Evolutionary conservation across 2,797 vertebrate species (phyloP), one percentile per base, ranked within the genome.

Genomic region (Sparidentex hasta): DNA sequence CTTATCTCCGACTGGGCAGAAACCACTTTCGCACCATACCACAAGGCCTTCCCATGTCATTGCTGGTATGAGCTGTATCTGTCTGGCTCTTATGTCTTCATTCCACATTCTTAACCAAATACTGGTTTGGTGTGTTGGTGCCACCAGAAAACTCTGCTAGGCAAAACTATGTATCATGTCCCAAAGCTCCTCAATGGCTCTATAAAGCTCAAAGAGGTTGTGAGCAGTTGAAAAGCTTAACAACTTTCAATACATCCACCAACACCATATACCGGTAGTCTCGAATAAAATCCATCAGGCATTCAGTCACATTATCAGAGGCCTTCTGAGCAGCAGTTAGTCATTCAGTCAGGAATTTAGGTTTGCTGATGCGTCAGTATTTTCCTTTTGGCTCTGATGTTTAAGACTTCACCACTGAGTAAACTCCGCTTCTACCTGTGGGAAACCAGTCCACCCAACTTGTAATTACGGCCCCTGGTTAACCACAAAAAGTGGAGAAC

Each of bases 11-110:
- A 59, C 89, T 99, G 84, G 97, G 96, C 64, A 94, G 95, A 89
- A 99, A 99, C 92, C 94, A 95, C 89, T 99, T 98, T 80, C 95
- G 98, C 71, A 97, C 96, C 25, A 84, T 99, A 71, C 98, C 98
- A 67, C 97, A 98, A 87, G 97, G 97, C 33, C 96, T 99, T 58
- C 98, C 98, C 11, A 59, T 74, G 61, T 95, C 96, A 74, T 90
- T 98, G 81, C 96, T 98, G 97, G 98, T 99, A 95, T 78, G 65
- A 67, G 69, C 56, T 48, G 4, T 18, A 25, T 54, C 27, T 61
- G 44, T 63, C 11, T 8, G 43, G 11, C 21, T 48, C 54, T 54
- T 12, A 51, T 11, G 14, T 18, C 2, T 29, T 65, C 11, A 23
- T 65, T 72, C 41, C 21, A 58, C 11, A 73, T 46, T 29, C 0